phyloP scores from a whole-genome alignment of 1,140 invertebrate species.

The Nephotettix cincticeps region DNA sequence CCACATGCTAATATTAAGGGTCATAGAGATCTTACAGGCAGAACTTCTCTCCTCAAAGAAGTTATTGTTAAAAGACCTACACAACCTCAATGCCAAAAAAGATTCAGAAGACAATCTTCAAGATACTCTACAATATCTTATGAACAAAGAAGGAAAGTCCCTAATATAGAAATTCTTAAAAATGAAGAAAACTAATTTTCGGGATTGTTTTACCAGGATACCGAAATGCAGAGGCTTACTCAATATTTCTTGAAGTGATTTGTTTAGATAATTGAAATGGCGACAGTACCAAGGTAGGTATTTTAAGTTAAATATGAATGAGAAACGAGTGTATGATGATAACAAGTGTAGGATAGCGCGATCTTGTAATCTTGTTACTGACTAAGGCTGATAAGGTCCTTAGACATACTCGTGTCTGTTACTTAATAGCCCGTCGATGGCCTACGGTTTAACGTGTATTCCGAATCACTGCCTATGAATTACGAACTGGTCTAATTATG shows the following conservation, averaged over 20 bases:
- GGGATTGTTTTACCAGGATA: conserved; percentile 7
- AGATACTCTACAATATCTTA: background rate
- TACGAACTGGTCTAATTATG: no score
- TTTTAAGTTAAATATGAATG: no score
- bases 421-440: no score
- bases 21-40: background rate
- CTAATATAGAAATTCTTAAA: background rate
- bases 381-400: no score
- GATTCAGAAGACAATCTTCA: conserved; percentile 1
- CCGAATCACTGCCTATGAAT: no score
- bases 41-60: conserved; percentile 3
- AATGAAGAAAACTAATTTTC: conserved; percentile 5
- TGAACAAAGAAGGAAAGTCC: background rate
- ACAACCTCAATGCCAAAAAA: background rate
- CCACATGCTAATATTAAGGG: conserved; percentile 10
- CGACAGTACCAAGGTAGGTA: no score
- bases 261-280: background rate
- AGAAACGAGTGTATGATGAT: no score
- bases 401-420: no score
- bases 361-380: no score
- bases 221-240: background rate
- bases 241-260: background rate
- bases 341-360: no score
- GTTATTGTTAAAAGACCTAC: background rate
- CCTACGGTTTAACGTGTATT: no score